Percentiles rank a stretch among this genome's conserved stretches.
Conservation (phyloP, 35 echinoderm and acorn worm species). For the Ptychodera flava region DNA sequence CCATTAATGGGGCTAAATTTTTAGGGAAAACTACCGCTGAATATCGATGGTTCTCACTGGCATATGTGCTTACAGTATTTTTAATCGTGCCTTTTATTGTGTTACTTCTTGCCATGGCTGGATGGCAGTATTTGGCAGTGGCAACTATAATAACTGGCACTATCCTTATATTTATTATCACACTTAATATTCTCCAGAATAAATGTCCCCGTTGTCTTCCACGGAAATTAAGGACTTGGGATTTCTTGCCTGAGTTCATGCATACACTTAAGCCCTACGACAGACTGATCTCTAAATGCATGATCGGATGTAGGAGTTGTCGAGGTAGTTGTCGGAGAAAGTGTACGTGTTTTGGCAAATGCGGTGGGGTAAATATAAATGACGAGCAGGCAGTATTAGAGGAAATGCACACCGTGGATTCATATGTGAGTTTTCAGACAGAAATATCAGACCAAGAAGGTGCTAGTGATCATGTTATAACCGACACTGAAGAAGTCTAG, state of each 20-base stretch:
- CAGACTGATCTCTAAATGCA: conserved; percentile 33
- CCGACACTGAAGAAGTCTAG: no score
- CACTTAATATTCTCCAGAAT: conserved; percentile 61
- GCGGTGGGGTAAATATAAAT: no score
- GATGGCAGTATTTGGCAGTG: conserved; percentile 22
- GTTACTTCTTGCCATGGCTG: conserved; percentile 66
- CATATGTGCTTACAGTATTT: conserved; percentile 61
- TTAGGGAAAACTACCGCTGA: conserved; percentile 67
- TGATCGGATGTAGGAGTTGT: no score
- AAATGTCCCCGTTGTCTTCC: conserved; percentile 29
- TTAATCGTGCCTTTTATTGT: conserved; percentile 49
- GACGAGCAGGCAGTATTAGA: no score
- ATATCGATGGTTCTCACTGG: conserved; percentile 72
- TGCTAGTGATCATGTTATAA: no score
- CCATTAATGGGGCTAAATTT: conserved; percentile 35
- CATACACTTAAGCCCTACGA: conserved; percentile 46
- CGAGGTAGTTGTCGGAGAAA: no score
- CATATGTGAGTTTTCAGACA: no score
- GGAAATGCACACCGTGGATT: no score
- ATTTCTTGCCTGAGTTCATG: conserved; percentile 44
- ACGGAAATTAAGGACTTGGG: conserved; percentile 27
- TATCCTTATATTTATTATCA: conserved; percentile 33
- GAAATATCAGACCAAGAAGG: no score
- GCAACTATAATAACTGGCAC: conserved; percentile 39
- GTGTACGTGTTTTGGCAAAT: no score